Base-by-base conservation (phyloP, 2,797 vertebrate species). In the Percopsis omiscomaycus region DNA sequence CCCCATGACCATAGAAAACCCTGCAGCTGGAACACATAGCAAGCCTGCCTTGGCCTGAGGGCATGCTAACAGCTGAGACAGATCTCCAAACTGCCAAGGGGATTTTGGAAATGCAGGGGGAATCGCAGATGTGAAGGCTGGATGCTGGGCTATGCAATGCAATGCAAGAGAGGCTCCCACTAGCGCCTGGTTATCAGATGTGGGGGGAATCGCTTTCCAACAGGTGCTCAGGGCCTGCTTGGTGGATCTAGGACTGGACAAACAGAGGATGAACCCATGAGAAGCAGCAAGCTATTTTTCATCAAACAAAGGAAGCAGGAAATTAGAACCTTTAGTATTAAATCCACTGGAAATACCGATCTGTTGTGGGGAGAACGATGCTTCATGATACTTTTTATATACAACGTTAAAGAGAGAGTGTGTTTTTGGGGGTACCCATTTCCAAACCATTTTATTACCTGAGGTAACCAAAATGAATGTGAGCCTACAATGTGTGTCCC, bases 11-110 rank as follows among this genome's bases (percentile, higher is more conserved):
- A 83, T 61, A 84, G 86, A 73, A 67, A 86, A 86, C 84, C 83
- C 83, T 89, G 89, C 92, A 92, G 91, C 92, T 93, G 91, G 90
- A 90, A 77, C 75, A 14, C 86, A 86, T 66, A 87, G 86, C 74
- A 3, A 74, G 69, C 76, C 85, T 86, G 71, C 68, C 79, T 80
- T 68, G 64, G 86, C 85, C 80, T 5, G 78, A 87, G 89, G 90
- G 86, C 80, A 84, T 10, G 71, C 84, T 46, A 88, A 86, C 89
- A 91, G 90, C 89, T 91, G 89, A 91, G 83, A 82, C 70, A 86
- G 89, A 89, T 88, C 89, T 86, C 74, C 75, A 64, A 82, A 84
- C 81, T 78, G 84, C 84, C 79, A 54, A 78, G 84, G 85, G 86
- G 85, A 88, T 84, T 87, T 74, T 69, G 73, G 67, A 75, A 86